Evolutionary conservation across 92 coral and sea anemone species (phyloP).

Genomic region (Metridium senile): DNA sequence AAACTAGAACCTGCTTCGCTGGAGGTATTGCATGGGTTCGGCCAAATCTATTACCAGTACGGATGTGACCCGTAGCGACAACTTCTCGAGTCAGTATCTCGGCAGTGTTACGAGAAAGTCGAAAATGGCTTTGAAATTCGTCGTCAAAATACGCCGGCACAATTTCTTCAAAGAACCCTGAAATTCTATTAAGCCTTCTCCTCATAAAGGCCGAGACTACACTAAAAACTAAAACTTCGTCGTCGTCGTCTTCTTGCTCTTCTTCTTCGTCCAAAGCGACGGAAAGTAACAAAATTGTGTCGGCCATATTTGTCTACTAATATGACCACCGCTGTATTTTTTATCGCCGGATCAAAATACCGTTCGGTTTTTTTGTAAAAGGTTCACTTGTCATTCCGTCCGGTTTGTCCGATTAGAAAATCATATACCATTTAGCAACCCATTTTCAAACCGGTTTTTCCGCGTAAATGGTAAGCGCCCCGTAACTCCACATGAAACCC

Average conservation of each 20-base stretch:
- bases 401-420: conserved; percentile 10
- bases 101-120: conserved; percentile 41
- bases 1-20: conserved; percentile 38
- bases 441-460: too few relatives aligned
- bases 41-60: conserved; percentile 10
- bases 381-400: conserved; percentile 9
- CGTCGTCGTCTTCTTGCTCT: conserved; percentile 10
- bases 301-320: neutral
- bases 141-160: conserved; percentile 35
- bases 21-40: conserved; percentile 36
- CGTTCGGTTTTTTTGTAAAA: neutral
- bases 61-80: conserved; percentile 22
- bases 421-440: conserved; percentile 5
- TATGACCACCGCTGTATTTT: conserved; percentile 13
- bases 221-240: conserved; percentile 18
- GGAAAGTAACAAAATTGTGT: neutral
- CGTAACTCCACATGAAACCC: too few relatives aligned
- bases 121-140: conserved; percentile 48
- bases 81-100: conserved; percentile 35
- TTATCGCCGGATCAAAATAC: conserved; percentile 9
- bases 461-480: too few relatives aligned
- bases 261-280: conserved; percentile 6
- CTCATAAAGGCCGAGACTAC: conserved; percentile 36
- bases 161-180: conserved; percentile 25
- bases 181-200: conserved; percentile 31